Evolutionary conservation across 2,113 vertebrate species (phyloP).

Genomic region (Psittacus erithacus): DNA sequence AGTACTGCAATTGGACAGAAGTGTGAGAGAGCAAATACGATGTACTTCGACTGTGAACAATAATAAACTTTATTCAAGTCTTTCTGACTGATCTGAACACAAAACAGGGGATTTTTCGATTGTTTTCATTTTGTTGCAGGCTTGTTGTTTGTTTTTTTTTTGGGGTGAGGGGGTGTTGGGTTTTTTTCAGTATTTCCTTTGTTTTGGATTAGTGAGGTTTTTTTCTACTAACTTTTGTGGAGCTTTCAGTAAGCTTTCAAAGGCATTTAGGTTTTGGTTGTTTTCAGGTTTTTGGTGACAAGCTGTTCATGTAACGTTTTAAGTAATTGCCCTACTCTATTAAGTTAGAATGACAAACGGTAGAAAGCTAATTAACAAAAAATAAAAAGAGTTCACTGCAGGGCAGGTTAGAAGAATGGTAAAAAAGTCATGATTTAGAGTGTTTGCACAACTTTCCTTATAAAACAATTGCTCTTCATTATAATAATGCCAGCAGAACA

Average conservation of each 20-base stretch:
- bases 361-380: conserved; percentile 72
- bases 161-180: too few species aligned
- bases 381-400: conserved; percentile 36
- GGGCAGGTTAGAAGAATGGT: conserved; percentile 53
- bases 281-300: neutral
- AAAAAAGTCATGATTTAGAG: conserved; percentile 70
- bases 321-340: conserved; percentile 56
- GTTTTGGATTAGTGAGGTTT: neutral
- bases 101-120: neutral
- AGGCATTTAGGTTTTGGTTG: neutral
- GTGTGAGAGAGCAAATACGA: neutral
- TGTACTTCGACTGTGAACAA: neutral
- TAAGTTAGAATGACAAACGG: conserved; percentile 73
- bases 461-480: conserved; percentile 76
- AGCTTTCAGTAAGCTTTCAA: neutral
- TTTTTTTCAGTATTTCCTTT: neutral
- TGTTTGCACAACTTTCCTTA: conserved; percentile 75
- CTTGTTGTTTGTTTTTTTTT: neutral
- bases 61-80: neutral
- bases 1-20: neutral
- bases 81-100: neutral
- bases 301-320: conserved; percentile 39
- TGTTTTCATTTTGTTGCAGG: neutral
- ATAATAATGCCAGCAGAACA: conserved; percentile 68
- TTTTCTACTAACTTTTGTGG: neutral